Evolutionary conservation across 2,113 vertebrate genomes (phyloP), one percentile per base, ranked within the genome.

Genomic region (Rhegmatorhina hoffmannsi): DNA sequence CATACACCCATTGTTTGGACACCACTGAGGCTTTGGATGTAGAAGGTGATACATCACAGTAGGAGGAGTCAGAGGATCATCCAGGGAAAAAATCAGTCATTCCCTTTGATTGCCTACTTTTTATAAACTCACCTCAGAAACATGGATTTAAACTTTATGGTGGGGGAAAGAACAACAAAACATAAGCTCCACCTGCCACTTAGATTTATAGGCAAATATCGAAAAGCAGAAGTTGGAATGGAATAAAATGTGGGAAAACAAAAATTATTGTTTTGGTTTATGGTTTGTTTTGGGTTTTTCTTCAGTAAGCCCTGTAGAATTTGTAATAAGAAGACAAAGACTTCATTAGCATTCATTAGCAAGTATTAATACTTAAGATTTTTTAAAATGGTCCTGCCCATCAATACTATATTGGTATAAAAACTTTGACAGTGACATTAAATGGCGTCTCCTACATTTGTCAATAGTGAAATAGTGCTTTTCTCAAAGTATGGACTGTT

Each of bases 361-460:
- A 33, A 11, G 16, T 11, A 21, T 7, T 33, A 59, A 34, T n/a
- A 19, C 4, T 76, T n/a, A 19, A 0, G 0, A 24, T 29, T 62
- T 58, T 52, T 47, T 14, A n/a, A 58, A 60, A 38, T 36, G 9
- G 7, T 28, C 43, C 2, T 4, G 23, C 20, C 4, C 4, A 25
- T 72, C 20, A 26, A 11, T 19, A 43, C 5, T 38, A 10, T 17
- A 21, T 5, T 7, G 5, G 4, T 66, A 24, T 34, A 33, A 72
- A 72, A 90, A 47, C 17, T 43, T 52, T 1, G 8, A 2, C 16
- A 52, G 20, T 18, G 11, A 13, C 10, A 55, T 31, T 33, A 33
- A 7, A 34, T 43, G 20, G 15, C 18, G 43, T 9, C 29, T 79
- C 56, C 47, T 52, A 34, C 4, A 13, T 31, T 46, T 85, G 8